Base-by-base conservation (phyloP, 2,113 vertebrate species). In the Epinephelus cyanopodus region DNA sequence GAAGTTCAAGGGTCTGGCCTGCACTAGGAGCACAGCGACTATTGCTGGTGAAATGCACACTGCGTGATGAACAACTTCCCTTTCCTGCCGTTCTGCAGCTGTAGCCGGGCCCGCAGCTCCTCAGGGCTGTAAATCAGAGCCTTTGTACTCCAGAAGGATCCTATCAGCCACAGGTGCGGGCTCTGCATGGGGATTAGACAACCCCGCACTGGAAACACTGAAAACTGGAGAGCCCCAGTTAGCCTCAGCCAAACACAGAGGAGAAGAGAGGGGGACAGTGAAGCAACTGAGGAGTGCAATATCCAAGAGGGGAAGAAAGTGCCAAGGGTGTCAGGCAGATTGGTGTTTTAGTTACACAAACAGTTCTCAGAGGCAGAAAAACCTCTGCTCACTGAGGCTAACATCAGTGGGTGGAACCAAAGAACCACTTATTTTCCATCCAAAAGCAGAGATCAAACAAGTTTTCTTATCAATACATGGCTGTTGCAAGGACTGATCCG, bases 1-100 rank as follows among this genome's bases (percentile, higher is more conserved):
- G 93, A 95, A 95, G 95, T 96, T 93, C 95, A 94, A 92, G 92
- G 95, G 94, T 91, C 92, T 89, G 83, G 95, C 94, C 93, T 89
- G 91, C 90, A 89, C 93, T 45, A 42, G 37, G 33, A 82, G 66
- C 79, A 47, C 64, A n/a, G 85, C 77, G 71, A 95, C 96, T 96
- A 95, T 95, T 95, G 95, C 96, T 97, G 96, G 95, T 96, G 96
- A 96, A 97, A 97, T 95, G 95, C 96, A 95, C 95, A 92, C 94
- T 87, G 95, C 94, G 96, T 98, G 97, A 98, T 98, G 97, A 97
- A 98, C 97, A 97, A 97, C 97, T 99, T 98, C 97, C 97, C 95
- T 96, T 98, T 98, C 97, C 97, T 97, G 97, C 96, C 93, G 93
- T 92, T 96, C 92, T 94, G 96, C 98, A 98, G 97, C 97, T 98